Conservation (phyloP, 2,113 vertebrate species). For the Microcebus murinus region DNA sequence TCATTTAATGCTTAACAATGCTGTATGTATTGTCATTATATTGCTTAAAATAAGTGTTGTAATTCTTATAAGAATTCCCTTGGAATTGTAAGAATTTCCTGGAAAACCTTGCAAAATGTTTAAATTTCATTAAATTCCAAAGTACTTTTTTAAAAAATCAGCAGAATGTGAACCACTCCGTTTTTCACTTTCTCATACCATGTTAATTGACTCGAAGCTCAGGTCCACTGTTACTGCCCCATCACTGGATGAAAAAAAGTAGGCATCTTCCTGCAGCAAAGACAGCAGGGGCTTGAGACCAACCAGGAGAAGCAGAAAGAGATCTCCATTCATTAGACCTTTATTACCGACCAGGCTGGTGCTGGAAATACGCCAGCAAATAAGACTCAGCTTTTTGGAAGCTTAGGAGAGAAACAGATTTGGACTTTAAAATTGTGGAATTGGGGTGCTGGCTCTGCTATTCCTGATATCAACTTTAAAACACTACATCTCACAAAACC, state of each 20-base stretch:
- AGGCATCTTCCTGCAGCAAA: background rate
- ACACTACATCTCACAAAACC: background rate
- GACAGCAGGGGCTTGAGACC: background rate
- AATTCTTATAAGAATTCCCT: background rate
- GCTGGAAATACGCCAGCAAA: background rate
- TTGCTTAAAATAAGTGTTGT: background rate
- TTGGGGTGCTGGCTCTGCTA: background rate
- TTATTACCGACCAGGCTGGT: background rate
- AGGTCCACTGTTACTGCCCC: background rate
- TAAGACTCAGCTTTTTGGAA: background rate
- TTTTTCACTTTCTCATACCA: background rate
- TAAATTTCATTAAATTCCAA: conserved; percentile 15
- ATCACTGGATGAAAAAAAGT: background rate
- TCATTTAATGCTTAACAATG: background rate
- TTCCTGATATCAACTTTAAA: background rate
- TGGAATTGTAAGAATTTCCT: conserved; percentile 24
- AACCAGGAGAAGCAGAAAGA: background rate
- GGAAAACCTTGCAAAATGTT: conserved; percentile 38
- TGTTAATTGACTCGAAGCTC: background rate
- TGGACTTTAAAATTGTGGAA: background rate
- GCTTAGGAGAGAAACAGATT: background rate
- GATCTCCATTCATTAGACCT: background rate
- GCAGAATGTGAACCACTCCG: background rate
- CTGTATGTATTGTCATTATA: background rate
- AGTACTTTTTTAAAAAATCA: background rate